A percentile compares a stretch with the other conserved stretches of the same genome.
Conservation (phyloP, 2,113 vertebrate genomes). For the Peromyscus leucopus region DNA sequence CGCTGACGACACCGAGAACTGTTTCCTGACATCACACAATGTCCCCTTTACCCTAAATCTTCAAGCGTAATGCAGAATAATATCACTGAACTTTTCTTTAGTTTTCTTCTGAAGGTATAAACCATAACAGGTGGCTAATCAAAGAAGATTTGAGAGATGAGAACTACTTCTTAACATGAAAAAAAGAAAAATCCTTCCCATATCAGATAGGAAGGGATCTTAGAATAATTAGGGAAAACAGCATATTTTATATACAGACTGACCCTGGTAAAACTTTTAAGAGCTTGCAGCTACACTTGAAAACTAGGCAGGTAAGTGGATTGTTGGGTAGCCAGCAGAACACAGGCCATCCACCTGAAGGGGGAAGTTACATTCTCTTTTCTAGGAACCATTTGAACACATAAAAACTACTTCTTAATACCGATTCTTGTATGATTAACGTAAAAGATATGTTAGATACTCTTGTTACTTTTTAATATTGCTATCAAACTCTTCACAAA, state of each 20-base stretch:
- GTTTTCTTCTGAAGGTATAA: slow-evolving; percentile 75
- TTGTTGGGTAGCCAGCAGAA: not conserved
- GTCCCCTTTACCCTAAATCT: slow-evolving; percentile 85
- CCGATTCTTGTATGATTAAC: not conserved
- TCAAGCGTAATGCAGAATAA: slow-evolving; percentile 79
- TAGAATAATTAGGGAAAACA: slow-evolving; percentile 54
- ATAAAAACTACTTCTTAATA: not conserved
- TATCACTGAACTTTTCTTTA: slow-evolving; percentile 83
- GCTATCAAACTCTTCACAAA: slow-evolving; percentile 28
- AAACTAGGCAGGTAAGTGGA: not conserved
- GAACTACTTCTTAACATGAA: slow-evolving; percentile 68
- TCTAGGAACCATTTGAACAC: not conserved
- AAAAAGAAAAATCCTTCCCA: slow-evolving; percentile 67
- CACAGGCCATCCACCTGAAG: not conserved
- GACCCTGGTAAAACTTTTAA: slow-evolving; percentile 17
- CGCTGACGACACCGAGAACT: slow-evolving; percentile 85
- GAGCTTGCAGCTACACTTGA: not conserved
- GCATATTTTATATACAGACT: slow-evolving; percentile 65
- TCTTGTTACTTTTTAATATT: slow-evolving; percentile 19
- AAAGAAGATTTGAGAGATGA: slow-evolving; percentile 79
- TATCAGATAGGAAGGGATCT: slow-evolving; percentile 70
- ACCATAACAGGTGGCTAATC: slow-evolving; percentile 82
- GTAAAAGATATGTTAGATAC: not conserved
- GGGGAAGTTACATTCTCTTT: not conserved
- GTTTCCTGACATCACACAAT: slow-evolving; percentile 83